Evolutionary conservation across 2,113 vertebrate species (phyloP).

Genomic region (Struthio camelus): DNA sequence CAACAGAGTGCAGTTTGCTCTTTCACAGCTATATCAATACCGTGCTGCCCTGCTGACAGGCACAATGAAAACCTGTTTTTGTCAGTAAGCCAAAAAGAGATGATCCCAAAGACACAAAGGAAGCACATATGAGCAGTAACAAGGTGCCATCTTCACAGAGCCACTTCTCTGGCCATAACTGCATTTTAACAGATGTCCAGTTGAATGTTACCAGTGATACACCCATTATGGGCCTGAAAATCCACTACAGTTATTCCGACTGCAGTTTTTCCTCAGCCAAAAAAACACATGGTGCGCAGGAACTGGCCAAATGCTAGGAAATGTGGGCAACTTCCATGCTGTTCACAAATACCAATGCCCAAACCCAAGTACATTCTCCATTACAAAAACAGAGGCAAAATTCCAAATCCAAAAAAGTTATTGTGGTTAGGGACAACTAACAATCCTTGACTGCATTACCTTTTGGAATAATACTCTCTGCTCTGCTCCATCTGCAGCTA

Average conservation of each 20-base stretch:
- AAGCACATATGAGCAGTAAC: background rate
- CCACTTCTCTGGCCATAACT: conserved; percentile 13
- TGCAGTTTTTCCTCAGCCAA: conserved; percentile 33
- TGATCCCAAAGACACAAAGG: background rate
- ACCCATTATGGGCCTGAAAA: conserved; percentile 46
- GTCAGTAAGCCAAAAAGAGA: background rate
- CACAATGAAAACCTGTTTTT: conserved; percentile 19
- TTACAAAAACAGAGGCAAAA: conserved; percentile 54
- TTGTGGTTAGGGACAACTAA: conserved; percentile 29
- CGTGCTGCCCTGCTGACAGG: background rate
- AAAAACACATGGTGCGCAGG: conserved; percentile 2
- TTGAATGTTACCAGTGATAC: background rate
- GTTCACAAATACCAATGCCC: conserved; percentile 33
- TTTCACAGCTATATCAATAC: background rate
- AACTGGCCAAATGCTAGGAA: conserved; percentile 62
- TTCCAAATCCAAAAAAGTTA: conserved; percentile 44
- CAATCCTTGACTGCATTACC: conserved; percentile 15
- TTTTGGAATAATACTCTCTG: conserved; percentile 31
- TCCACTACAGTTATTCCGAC: background rate
- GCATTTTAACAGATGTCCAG: conserved; percentile 65
- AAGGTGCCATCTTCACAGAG: background rate
- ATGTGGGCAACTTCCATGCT: conserved; percentile 49
- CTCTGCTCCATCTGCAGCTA: conserved; percentile 47
- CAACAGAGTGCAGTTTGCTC: background rate
- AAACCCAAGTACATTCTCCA: conserved; percentile 44